A percentile compares a stretch with the other conserved stretches of the same genome.
Evolutionary conservation across 2,888 invertebrate species (phyloP).

Genomic region (Pseudoips prasinana): DNA sequence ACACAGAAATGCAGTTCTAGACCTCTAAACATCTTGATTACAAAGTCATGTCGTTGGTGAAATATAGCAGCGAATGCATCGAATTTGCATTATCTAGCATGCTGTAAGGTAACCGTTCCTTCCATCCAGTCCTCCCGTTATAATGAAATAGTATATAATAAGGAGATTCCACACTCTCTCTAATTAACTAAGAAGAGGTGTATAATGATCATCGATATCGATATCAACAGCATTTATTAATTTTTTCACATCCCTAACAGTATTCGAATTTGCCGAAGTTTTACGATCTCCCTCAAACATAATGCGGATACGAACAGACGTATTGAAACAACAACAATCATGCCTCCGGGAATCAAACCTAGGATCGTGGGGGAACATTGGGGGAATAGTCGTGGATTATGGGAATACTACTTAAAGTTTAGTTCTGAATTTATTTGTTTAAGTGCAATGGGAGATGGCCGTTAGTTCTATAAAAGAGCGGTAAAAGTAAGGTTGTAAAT

Average conservation of each 20-base stretch:
- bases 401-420: constrained; percentile 28
- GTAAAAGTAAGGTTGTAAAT: no score
- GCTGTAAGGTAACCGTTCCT: no score
- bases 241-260: constrained; percentile 15
- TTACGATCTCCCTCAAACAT: constrained; percentile 30
- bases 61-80: no score
- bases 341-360: constrained; percentile 34
- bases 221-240: constrained; percentile 5
- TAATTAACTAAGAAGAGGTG: no score
- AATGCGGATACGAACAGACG: constrained; percentile 31
- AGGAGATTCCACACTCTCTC: no score
- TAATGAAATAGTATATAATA: no score
- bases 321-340: constrained; percentile 41
- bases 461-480: not conserved
- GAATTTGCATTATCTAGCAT: no score
- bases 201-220: no score
- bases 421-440: constrained; percentile 28
- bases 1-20: no score
- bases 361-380: constrained; percentile 6
- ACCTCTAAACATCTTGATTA: no score
- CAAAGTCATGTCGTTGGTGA: no score
- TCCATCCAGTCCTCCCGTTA: no score
- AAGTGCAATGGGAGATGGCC: constrained; percentile 14
- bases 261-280: constrained; percentile 38
- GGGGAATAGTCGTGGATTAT: constrained; percentile 25